Conservation (phyloP, 2,113 vertebrate genomes). For the Xyrauchen texanus region DNA sequence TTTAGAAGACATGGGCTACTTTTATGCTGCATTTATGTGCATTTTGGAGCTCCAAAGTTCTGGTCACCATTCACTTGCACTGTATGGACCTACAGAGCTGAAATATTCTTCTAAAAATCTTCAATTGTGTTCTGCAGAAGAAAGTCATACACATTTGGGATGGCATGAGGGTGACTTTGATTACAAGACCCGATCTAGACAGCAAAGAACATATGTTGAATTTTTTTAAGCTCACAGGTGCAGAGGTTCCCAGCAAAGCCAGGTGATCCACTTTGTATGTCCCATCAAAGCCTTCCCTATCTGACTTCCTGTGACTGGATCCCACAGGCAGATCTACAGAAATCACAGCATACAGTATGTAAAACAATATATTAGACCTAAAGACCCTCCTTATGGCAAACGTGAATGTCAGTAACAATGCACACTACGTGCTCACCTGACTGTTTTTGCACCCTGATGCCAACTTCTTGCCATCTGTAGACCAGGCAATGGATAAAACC, state of each 20-base stretch:
- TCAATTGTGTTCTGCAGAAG: no score
- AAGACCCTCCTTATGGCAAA: background rate
- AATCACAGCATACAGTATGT: background rate
- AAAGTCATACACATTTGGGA: no score
- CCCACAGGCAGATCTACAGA: constrained; percentile 90
- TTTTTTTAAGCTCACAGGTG: constrained; percentile 81
- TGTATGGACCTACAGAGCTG: no score
- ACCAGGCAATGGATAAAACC: constrained; percentile 95
- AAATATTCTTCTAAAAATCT: no score
- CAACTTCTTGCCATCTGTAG: constrained; percentile 91
- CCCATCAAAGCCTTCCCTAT: constrained; percentile 83
- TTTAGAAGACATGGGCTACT: no score
- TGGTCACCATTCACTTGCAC: no score
- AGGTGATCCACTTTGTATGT: constrained; percentile 96
- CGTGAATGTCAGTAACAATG: background rate
- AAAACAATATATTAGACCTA: no score
- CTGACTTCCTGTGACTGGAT: constrained; percentile 88
- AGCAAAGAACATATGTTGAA: no score
- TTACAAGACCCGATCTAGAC: no score
- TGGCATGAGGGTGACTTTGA: no score
- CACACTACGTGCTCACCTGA: constrained; percentile 75
- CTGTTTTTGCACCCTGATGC: constrained; percentile 97
- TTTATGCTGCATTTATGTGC: no score
- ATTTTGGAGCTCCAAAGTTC: no score
- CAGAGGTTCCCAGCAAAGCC: constrained; percentile 94